Evolutionary conservation across 1,140 invertebrate species (phyloP), one percentile per base, ranked within the genome.

Genomic region (Diploscapter pachys): DNA sequence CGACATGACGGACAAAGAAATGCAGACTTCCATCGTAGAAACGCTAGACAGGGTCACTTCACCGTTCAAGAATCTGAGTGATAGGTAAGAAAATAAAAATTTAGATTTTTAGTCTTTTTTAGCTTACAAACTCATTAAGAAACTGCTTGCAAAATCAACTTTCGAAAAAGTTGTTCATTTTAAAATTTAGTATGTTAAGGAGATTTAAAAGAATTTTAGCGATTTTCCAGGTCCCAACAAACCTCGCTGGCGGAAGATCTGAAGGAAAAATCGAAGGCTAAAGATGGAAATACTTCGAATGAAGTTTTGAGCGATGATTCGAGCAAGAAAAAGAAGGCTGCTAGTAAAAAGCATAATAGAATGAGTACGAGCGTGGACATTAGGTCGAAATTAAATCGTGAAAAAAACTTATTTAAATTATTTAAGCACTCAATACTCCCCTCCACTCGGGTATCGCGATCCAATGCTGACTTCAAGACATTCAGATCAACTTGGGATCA

Each of bases 391-490:
- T 31, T 31, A 31, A 31, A 31, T 31, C 31, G 31, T 31, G 31
- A 31, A 31, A 31, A 31, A 31, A 31, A 31, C 31, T 31, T 31
- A 31, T 31, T 31, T 31, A 31, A 31, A 31, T 31, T 31, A 31
- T 31, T 31, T 70, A 59, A 70, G 68, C 52, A 70, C 68, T 70
- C 68, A 70, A 61, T 70, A 70, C 63, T 70, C 68, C 53, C 68
- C 68, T 4, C 68, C 68, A n/a, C 68, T 59, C 4, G 68, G 68
- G 13, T 70, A 50, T 31, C 31, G 31, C 31, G 31, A 31, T 31
- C 31, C 31, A 31, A 31, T 31, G 31, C 31, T 31, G 31, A 31
- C 31, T 59, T 59, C 57, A 59, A 13, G 63, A 48, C 63, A 6
- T 13, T 13, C 8, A 50, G 51, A 64, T 13, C 31, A 6, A 64